Evolutionary conservation across 2,113 vertebrate species (phyloP), one percentile per base, ranked within the genome.

Genomic region (Pedetes capensis): DNA sequence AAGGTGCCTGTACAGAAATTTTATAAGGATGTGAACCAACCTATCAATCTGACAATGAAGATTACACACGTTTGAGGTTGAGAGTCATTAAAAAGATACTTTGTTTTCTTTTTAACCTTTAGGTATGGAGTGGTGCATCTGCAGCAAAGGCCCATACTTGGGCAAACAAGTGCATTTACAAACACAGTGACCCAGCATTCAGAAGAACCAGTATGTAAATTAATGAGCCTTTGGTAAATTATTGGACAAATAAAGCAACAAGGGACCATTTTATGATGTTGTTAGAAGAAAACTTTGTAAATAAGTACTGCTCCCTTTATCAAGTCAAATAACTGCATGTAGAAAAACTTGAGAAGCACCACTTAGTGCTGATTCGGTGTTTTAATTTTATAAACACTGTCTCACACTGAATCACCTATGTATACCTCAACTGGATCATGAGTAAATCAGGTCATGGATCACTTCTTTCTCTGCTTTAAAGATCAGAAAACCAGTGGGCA

Each of bases 131-230:
- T 16, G 0, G 0, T 6, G 8, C 16, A 0, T 84, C 95, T 8
- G 76, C 81, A 47, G 5, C 0, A 18, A 97, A 94, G 6, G 96
- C 97, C 23, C 83, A 96, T 80, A 8, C 1, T 0, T 97, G 97
- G 97, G 97, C 96, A 64, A 3, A 72, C 3, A 0, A 25, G 6
- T 98, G 97, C 69, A 1, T 0, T 4, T 9, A 37, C 0, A 0
- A 0, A 1, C 96, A 98, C 42, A 97, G 97, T n/a, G 0, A 1
- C 0, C 0, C 0, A 39, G 0, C 0, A 0, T 0, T 2, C 13
- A 92, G 96, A 61, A 37, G 0, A 39, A 11, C 39, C 8, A 25
- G 97, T 97, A 97, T 14, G 96, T 97, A 89, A 10, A 79, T 39
- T 23, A 68, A 12, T 39, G 34, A 61, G 20, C 55, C 22, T 51